Conservation (phyloP, 2,888 invertebrate genomes). For the Hirtodrosophila histrioides region DNA sequence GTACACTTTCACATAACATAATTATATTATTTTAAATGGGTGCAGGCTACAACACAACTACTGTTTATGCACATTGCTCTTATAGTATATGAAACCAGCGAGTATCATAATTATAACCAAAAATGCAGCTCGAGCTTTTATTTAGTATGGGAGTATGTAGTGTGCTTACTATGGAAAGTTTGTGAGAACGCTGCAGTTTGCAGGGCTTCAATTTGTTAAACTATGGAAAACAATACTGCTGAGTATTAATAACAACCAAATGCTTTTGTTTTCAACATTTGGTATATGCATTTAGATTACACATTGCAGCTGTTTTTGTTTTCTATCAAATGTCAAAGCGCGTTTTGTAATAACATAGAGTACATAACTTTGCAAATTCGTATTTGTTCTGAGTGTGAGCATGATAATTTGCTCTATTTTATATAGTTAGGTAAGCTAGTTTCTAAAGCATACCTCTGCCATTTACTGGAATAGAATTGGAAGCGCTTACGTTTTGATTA, state of each 20-base stretch:
- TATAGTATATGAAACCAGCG: constrained; percentile 15
- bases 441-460: too few species aligned
- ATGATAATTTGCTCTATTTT: too few species aligned
- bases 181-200: constrained; percentile 1
- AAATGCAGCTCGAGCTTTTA: constrained; percentile 45
- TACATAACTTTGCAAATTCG: too few species aligned
- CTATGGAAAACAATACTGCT: constrained; percentile 3
- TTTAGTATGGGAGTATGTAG: constrained; percentile 1
- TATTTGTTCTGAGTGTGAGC: too few species aligned
- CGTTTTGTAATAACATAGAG: too few species aligned
- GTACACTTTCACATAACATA: too few species aligned
- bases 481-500: too few species aligned
- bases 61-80: constrained; percentile 3
- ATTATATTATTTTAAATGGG: too few species aligned
- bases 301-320: constrained; percentile 26
- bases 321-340: too few species aligned
- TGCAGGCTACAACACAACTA: too few species aligned
- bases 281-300: constrained; percentile 31
- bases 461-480: too few species aligned
- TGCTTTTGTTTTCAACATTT: constrained; percentile 42
- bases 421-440: too few species aligned
- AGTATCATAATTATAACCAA: constrained; percentile 63
- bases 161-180: constrained; percentile 17
- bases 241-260: constrained; percentile 10
- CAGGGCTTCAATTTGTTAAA: constrained; percentile 16